Conservation (phyloP, 1,140 invertebrate species). For the Stenopsyche tienmushanensis region DNA sequence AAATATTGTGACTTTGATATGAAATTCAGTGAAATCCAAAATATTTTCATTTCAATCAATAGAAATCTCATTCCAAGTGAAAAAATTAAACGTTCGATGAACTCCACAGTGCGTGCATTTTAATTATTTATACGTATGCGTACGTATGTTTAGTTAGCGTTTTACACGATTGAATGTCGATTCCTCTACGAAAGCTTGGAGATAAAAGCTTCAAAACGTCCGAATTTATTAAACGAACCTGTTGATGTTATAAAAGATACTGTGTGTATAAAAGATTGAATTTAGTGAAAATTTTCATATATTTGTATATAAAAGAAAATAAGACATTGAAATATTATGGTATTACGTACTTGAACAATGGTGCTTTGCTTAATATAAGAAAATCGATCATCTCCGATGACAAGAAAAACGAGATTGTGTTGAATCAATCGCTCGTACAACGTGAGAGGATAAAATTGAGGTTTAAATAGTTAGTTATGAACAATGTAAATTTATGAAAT, state of each 20-base stretch:
- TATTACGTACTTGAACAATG: slow-evolving; percentile 26
- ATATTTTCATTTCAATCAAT: too few species aligned
- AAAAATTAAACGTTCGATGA: too few species aligned
- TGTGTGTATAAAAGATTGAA: slow-evolving; percentile 1
- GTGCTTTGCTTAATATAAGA: slow-evolving; percentile 25
- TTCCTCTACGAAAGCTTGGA: neutral
- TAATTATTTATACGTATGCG: too few species aligned
- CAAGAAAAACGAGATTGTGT: neutral
- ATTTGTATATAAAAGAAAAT: slow-evolving; percentile 16
- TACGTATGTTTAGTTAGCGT: too few species aligned
- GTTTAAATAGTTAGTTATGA: too few species aligned
- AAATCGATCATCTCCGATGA: neutral
- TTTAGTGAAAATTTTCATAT: slow-evolving; percentile 7
- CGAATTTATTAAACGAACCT: slow-evolving; percentile 16
- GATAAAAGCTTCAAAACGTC: slow-evolving; percentile 16
- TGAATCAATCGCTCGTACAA: too few species aligned
- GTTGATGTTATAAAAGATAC: neutral
- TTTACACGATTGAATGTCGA: neutral
- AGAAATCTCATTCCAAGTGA: too few species aligned
- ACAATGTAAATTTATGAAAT: neutral
- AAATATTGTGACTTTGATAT: too few species aligned
- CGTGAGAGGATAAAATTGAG: too few species aligned
- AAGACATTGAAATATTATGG: slow-evolving; percentile 1
- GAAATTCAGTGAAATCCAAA: too few species aligned
- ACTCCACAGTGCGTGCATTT: too few species aligned